Percentiles rank a stretch among this genome's conserved stretches.
These are phyloP conservation scores for Sinocyclocheilus grahami DNA, from an alignment of 2,113 vertebrate species.

Conservation along the genomic window DNA sequence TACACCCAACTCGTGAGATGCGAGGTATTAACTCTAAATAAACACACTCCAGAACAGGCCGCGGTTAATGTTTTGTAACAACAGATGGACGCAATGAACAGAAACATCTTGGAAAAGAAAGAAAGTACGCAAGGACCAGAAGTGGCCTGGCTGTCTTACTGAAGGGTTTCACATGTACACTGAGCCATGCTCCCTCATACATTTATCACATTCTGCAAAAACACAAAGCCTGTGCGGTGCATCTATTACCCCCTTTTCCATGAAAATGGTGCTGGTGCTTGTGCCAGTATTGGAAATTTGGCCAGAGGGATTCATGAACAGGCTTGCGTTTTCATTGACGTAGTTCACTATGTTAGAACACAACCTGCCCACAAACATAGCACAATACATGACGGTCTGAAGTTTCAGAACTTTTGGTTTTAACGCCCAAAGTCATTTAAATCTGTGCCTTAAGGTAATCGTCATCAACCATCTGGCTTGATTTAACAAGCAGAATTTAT, in stretches of 20 bases:
- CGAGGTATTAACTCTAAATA: conserved; percentile 11
- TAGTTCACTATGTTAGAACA: not conserved
- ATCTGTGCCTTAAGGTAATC: not conserved
- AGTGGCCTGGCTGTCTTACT: conserved; percentile 10
- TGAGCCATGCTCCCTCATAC: not conserved
- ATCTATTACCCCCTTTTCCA: not conserved
- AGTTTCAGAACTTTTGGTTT: not conserved
- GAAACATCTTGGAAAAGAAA: not conserved
- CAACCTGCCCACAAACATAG: not conserved
- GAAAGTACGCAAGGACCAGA: not conserved
- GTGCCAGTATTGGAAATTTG: not conserved
- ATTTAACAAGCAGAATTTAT: not conserved
- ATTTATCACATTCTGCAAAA: conserved; percentile 3
- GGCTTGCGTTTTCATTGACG: not conserved
- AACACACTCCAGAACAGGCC: conserved; percentile 6
- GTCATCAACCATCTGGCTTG: not conserved
- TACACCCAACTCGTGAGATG: conserved; percentile 26
- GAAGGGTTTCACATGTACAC: not conserved
- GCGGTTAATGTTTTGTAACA: conserved; percentile 21
- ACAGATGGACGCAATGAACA: not conserved
- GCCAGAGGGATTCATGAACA: not conserved
- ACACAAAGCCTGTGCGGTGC: not conserved
- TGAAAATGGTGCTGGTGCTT: not conserved
- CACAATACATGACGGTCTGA: not conserved
- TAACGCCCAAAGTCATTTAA: not conserved